A percentile compares a stretch with the other conserved stretches of the same genome.
Evolutionary conservation across 1,140 invertebrate species (phyloP).

Genomic region (Dryas iulia): DNA sequence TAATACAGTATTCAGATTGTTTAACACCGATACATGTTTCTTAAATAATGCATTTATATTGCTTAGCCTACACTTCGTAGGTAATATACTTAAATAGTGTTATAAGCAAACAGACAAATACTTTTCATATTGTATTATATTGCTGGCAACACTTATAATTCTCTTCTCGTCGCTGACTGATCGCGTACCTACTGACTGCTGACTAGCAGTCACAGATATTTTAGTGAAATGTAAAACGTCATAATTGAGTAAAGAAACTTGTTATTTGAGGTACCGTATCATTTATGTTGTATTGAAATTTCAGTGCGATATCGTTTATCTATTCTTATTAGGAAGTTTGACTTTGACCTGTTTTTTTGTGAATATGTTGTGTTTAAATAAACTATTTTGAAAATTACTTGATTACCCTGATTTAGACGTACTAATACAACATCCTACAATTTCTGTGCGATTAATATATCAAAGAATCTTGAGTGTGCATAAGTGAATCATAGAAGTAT

Average conservation of each 20-base stretch:
- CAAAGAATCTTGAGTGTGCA: slow-evolving; percentile 14
- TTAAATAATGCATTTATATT: no score
- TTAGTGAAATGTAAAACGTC: neutral
- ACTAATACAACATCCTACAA: neutral
- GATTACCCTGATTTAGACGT: neutral
- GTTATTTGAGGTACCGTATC: neutral
- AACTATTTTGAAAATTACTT: neutral
- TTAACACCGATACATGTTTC: no score
- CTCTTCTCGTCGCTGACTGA: neutral
- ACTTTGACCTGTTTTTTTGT: neutral
- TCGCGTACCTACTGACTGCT: neutral
- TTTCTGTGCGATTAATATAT: neutral
- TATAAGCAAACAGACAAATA: no score
- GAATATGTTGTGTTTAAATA: neutral
- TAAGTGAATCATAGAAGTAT: slow-evolving; percentile 30
- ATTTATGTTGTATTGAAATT: neutral
- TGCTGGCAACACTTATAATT: neutral
- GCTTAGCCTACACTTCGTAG: no score
- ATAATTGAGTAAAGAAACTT: neutral
- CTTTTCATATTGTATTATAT: neutral
- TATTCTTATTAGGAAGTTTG: neutral
- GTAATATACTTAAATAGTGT: no score
- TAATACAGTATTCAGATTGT: no score
- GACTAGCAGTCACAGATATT: neutral
- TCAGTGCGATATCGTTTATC: neutral